phyloP scores from a whole-genome alignment of 64 coral and sea anemone genomes.

The Dendrophyllia cribrosa region DNA sequence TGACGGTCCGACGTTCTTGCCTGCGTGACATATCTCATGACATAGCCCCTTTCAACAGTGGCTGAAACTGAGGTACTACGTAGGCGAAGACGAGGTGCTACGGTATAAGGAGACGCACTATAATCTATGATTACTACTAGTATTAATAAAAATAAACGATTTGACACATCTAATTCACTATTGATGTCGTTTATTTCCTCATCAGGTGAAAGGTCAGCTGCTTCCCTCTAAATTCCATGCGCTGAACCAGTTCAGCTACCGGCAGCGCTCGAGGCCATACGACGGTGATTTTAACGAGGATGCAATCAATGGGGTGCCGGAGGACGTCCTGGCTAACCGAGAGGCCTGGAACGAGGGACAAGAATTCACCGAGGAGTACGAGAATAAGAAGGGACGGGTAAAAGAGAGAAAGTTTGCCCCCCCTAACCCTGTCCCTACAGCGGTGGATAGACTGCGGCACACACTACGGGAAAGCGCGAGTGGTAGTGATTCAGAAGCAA shows the following conservation, averaged over 20 bases:
- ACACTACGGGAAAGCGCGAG: not conserved
- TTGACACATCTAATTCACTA: not conserved
- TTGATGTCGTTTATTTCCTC: not conserved
- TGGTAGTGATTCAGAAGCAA: slow-evolving; percentile 31
- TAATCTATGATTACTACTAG: no score
- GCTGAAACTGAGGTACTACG: no score
- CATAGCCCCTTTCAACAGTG: no score
- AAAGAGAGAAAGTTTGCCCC: slow-evolving; percentile 28
- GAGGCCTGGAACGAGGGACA: slow-evolving; percentile 80
- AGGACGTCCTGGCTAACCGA: slow-evolving; percentile 8
- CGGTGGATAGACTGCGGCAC: not conserved
- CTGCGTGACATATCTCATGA: no score
- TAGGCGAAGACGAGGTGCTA: no score
- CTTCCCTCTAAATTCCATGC: slow-evolving; percentile 69
- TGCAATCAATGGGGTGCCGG: not conserved
- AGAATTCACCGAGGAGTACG: slow-evolving; percentile 60
- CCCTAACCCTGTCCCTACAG: not conserved
- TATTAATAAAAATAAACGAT: no score
- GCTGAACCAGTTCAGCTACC: slow-evolving; percentile 60
- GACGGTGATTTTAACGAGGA: slow-evolving; percentile 70
- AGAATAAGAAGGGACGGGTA: slow-evolving; percentile 65
- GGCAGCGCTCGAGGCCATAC: slow-evolving; percentile 44
- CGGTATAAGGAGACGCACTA: no score
- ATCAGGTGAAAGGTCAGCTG: slow-evolving; percentile 66
- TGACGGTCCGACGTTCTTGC: no score